Evolutionary conservation across 2,113 vertebrate species (phyloP).

Genomic region (Oryzias celebensis): DNA sequence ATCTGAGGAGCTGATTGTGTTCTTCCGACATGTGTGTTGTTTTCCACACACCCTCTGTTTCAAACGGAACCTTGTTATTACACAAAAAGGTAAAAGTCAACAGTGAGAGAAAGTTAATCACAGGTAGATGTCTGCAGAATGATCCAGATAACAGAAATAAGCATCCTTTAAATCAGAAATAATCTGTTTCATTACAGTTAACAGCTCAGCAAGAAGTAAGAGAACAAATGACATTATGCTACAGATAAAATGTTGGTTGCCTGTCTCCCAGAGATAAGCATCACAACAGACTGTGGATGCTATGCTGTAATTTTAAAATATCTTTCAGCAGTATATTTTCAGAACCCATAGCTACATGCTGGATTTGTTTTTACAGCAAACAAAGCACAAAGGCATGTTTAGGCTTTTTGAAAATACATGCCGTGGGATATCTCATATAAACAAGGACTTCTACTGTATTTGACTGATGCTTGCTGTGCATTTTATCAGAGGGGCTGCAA

Average conservation of each 20-base stretch:
- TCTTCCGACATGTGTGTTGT: slow-evolving; percentile 26
- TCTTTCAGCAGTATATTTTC: background rate
- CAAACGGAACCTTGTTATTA: slow-evolving; percentile 57
- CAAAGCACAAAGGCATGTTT: background rate
- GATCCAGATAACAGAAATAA: slow-evolving; percentile 16
- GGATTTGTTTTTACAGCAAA: background rate
- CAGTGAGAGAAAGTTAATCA: slow-evolving; percentile 48
- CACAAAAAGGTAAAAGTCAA: slow-evolving; percentile 47
- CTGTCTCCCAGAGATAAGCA: background rate
- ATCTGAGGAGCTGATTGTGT: slow-evolving; percentile 24
- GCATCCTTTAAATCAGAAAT: background rate
- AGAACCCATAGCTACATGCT: background rate
- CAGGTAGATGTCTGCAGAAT: slow-evolving; percentile 32
- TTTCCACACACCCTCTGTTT: slow-evolving; percentile 31
- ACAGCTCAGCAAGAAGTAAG: slow-evolving; percentile 3
- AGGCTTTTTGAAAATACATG: background rate
- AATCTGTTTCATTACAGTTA: slow-evolving; percentile 1
- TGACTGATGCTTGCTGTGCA: slow-evolving; percentile 2
- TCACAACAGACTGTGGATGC: background rate
- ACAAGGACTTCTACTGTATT: slow-evolving; percentile 1
- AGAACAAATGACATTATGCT: no score
- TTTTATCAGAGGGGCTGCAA: slow-evolving; percentile 10
- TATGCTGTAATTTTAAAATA: background rate
- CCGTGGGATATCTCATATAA: slow-evolving; percentile 1
- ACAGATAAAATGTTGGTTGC: background rate